phyloP scores from a whole-genome alignment of 2,797 vertebrate genomes.

The Sphenopsis melanotis region DNA sequence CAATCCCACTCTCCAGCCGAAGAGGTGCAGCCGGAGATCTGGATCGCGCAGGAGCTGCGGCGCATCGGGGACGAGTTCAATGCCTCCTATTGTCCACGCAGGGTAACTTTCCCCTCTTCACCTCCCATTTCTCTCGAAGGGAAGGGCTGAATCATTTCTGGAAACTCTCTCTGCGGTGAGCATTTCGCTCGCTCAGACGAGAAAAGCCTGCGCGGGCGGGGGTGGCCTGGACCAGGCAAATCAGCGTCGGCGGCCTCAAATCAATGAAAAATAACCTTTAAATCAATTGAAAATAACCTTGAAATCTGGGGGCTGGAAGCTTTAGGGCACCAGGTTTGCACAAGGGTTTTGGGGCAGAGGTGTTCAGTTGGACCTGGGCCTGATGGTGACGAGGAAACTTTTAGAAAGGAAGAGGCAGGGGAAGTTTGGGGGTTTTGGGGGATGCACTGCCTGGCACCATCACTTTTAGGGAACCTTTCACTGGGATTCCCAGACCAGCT shows the following conservation, averaged over 20 bases:
- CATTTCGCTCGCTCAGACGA: neutral
- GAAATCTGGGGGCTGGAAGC: neutral
- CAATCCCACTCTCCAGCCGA: constrained; percentile 66
- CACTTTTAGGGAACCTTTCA: rapidly evolving
- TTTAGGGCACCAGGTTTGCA: rapidly evolving
- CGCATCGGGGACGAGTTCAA: constrained; percentile 90
- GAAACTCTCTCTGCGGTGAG: constrained; percentile 4
- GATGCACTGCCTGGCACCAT: rapidly evolving
- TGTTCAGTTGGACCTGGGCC: neutral
- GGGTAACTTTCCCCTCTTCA: constrained; percentile 67
- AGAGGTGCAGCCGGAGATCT: constrained; percentile 78
- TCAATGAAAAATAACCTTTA: neutral
- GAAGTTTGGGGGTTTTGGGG: neutral
- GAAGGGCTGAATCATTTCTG: constrained; percentile 47
- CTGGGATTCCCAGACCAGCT: neutral
- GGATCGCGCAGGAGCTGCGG: constrained; percentile 85
- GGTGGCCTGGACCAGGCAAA: neutral
- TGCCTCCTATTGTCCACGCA: constrained; percentile 70
- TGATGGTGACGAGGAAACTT: neutral
- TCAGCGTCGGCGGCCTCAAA: rapidly evolving
- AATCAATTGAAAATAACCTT: neutral
- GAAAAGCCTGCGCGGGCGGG: neutral
- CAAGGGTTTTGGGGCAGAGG: rapidly evolving
- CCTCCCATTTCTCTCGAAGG: neutral
- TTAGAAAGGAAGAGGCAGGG: neutral